Evolutionary conservation across 2,113 vertebrate species (phyloP).

Genomic region (Tetraodon nigroviridis): DNA sequence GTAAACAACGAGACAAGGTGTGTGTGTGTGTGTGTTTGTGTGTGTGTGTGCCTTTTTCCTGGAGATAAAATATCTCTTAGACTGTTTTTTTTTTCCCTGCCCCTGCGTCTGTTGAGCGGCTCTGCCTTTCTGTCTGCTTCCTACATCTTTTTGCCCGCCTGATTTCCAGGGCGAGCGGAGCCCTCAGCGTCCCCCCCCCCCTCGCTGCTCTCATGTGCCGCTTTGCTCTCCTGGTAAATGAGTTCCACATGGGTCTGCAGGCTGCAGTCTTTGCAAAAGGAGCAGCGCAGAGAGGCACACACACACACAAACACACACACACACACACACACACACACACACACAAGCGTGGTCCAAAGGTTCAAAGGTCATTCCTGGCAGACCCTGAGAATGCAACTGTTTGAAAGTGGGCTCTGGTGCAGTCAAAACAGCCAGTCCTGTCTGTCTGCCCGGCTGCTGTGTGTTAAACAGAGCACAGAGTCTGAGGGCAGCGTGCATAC

Average conservation of each 20-base stretch:
- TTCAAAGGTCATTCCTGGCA: slow-evolving; percentile 59
- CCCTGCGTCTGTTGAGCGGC: slow-evolving; percentile 38
- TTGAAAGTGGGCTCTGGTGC: slow-evolving; percentile 45
- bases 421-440: slow-evolving; percentile 32
- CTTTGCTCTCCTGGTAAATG: slow-evolving; percentile 57
- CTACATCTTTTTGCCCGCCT: slow-evolving; percentile 34
- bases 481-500: slow-evolving; percentile 46
- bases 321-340: slow-evolving; percentile 14
- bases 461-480: slow-evolving; percentile 31
- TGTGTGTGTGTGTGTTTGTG: slow-evolving; percentile 16
- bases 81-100: slow-evolving; percentile 32
- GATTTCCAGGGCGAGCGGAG: slow-evolving; percentile 47
- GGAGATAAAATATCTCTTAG: slow-evolving; percentile 37
- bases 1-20: slow-evolving; percentile 14
- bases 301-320: slow-evolving; percentile 12
- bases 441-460: slow-evolving; percentile 17
- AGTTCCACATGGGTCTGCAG: slow-evolving; percentile 63
- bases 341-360: slow-evolving; percentile 22
- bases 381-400: slow-evolving; percentile 51
- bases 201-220: slow-evolving; percentile 28
- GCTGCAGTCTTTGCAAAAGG: slow-evolving; percentile 33
- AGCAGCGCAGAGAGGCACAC: slow-evolving; percentile 19
- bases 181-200: slow-evolving; percentile 30
- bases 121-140: slow-evolving; percentile 50
- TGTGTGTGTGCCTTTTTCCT: slow-evolving; percentile 29